Evolutionary conservation across 2,888 invertebrate genomes (phyloP).

Genomic region (Tortricodes alternella): DNA sequence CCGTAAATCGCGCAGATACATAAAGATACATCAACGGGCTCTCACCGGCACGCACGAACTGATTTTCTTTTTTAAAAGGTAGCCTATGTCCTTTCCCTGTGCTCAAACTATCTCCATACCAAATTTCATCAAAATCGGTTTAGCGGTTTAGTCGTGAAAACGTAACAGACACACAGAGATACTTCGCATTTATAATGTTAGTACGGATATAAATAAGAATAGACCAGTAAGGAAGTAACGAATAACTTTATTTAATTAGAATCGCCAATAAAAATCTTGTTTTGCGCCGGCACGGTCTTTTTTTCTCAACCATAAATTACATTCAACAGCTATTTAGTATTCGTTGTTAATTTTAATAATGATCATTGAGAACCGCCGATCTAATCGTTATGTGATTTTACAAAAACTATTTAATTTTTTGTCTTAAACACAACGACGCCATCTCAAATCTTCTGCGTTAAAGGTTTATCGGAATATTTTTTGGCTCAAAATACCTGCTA

Average conservation of each 20-base stretch:
- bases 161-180: too few relatives aligned
- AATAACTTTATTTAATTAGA: constrained; percentile 22
- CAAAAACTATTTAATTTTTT: constrained; percentile 9
- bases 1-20: too few relatives aligned
- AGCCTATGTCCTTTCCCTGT: too few relatives aligned
- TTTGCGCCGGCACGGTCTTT: constrained; percentile 3
- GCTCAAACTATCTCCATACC: too few relatives aligned
- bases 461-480: constrained; percentile 17
- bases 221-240: background rate
- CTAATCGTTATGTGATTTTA: constrained; percentile 3
- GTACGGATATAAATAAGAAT: too few relatives aligned
- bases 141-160: too few relatives aligned
- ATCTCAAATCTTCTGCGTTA: background rate
- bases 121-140: too few relatives aligned
- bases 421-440: background rate
- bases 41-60: too few relatives aligned
- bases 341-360: constrained; percentile 12
- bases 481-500: background rate
- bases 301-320: constrained; percentile 9
- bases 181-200: too few relatives aligned
- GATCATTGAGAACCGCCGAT: background rate
- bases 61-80: too few relatives aligned
- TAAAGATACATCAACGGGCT: too few relatives aligned
- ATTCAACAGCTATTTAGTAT: constrained; percentile 7
- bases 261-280: background rate